Conservation (phyloP, 2,797 vertebrate species). For the Protosalanx chinensis region DNA sequence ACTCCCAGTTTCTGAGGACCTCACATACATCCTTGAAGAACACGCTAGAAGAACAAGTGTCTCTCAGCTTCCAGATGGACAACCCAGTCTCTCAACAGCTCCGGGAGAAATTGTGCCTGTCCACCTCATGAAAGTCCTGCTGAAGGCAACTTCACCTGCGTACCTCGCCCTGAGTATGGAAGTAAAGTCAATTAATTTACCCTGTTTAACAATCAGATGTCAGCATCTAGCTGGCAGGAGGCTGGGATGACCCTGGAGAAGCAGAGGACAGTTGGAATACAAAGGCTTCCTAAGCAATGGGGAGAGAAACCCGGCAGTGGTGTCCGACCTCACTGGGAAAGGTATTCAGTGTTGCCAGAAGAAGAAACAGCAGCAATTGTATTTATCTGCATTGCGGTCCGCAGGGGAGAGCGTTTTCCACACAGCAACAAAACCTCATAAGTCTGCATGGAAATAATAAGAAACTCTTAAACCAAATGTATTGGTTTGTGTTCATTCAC, state of each 20-base stretch:
- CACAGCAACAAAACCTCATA: neutral
- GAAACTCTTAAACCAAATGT: no score
- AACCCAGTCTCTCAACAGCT: constrained; percentile 23
- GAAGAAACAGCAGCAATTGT: no score
- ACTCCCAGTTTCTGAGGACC: neutral
- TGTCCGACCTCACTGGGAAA: neutral
- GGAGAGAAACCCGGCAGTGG: neutral
- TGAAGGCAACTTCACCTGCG: constrained; percentile 5
- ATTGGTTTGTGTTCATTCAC: no score
- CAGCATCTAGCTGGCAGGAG: constrained; percentile 54
- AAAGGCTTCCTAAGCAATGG: neutral
- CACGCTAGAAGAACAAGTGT: constrained; percentile 3
- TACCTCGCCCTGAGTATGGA: constrained; percentile 8
- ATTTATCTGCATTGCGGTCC: neutral
- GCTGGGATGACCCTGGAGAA: neutral
- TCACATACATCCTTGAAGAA: constrained; percentile 3
- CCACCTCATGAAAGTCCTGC: constrained; percentile 23
- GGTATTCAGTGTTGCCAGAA: neutral
- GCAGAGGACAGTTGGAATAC: neutral
- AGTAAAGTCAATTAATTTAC: constrained; percentile 58
- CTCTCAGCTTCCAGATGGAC: neutral
- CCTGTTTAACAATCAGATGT: constrained; percentile 65
- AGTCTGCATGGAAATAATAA: no score
- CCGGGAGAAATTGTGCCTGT: constrained; percentile 34
- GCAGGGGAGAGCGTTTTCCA: neutral